Percentiles rank a stretch among this genome's conserved stretches.
These are phyloP conservation scores for Poeciliopsis prolifica DNA, from an alignment of 2,113 vertebrate species.

Conservation along the genomic window DNA sequence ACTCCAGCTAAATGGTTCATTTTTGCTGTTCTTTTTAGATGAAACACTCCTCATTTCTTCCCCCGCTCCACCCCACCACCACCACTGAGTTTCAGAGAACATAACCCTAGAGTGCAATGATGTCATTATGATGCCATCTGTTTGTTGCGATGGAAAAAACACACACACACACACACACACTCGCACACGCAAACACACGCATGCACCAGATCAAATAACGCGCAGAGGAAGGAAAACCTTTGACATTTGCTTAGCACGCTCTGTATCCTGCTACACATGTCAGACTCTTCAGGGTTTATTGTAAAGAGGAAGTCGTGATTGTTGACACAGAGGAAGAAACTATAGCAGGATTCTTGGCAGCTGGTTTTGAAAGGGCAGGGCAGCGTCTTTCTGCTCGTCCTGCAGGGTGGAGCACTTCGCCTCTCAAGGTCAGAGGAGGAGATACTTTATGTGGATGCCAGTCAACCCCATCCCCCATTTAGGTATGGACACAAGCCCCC, in stretches of 20 bases:
- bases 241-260: constrained; percentile 42
- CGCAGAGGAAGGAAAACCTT: constrained; percentile 33
- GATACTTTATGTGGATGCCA: constrained; percentile 58
- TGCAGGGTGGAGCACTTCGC: constrained; percentile 19
- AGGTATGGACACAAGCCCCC: constrained; percentile 42
- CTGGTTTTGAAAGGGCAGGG: constrained; percentile 5
- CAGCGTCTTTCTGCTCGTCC: constrained; percentile 25
- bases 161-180: constrained; percentile 48
- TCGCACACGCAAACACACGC: constrained; percentile 27
- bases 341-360: constrained; percentile 13
- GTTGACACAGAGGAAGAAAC: constrained; percentile 33
- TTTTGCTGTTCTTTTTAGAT: constrained; percentile 47
- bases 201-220: constrained; percentile 58
- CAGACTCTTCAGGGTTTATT: constrained; percentile 14
- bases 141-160: constrained; percentile 58
- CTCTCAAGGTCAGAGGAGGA: constrained; percentile 66
- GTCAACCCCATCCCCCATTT: constrained; percentile 61
- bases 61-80: not conserved
- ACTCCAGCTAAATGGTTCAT: constrained; percentile 48
- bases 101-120: constrained; percentile 71
- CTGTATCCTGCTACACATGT: constrained; percentile 27
- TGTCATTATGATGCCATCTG: constrained; percentile 77
- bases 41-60: constrained; percentile 60
- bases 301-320: constrained; percentile 34
- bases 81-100: constrained; percentile 61